A percentile compares a stretch with the other conserved stretches of the same genome.
These are phyloP conservation scores for Neomorphus geoffroyi DNA, from an alignment of 2,797 vertebrate genomes.

Conservation along the genomic window DNA sequence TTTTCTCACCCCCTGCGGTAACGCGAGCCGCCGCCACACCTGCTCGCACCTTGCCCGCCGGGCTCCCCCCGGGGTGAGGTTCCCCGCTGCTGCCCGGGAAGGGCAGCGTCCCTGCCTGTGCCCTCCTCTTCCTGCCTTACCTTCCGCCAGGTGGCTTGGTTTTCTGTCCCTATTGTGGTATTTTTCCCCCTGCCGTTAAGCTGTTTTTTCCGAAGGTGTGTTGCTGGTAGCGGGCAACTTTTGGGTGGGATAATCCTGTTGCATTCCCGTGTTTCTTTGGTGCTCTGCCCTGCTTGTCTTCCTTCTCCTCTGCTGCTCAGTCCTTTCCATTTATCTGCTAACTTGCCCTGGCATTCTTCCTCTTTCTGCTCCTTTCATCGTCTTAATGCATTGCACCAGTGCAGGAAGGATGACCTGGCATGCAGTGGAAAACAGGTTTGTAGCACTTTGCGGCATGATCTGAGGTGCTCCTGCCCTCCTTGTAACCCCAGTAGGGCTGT, in stretches of 20 bases:
- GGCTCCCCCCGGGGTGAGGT: not conserved
- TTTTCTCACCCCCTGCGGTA: not conserved
- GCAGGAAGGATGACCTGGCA: not conserved
- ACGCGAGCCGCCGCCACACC: not conserved
- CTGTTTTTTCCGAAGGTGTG: not conserved
- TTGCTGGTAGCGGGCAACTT: not conserved
- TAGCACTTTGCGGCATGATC: not conserved
- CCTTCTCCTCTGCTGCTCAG: not conserved
- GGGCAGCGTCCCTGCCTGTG: not conserved
- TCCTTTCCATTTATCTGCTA: not conserved
- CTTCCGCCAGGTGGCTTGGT: not conserved
- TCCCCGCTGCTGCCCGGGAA: too few species aligned
- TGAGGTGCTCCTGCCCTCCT: not conserved
- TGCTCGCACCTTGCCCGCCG: not conserved
- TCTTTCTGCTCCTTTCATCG: not conserved
- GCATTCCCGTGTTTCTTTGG: not conserved
- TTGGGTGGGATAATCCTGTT: not conserved
- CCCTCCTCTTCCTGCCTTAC: not conserved
- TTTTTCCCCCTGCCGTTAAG: not conserved
- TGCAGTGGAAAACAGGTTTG: not conserved
- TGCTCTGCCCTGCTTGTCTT: not conserved
- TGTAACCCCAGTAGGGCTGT: not conserved
- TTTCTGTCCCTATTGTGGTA: fast-evolving
- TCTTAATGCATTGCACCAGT: fast-evolving
- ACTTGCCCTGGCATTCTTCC: not conserved